Evolutionary conservation across 2,113 vertebrate species (phyloP).

Genomic region (Cricetomys ansorgei): DNA sequence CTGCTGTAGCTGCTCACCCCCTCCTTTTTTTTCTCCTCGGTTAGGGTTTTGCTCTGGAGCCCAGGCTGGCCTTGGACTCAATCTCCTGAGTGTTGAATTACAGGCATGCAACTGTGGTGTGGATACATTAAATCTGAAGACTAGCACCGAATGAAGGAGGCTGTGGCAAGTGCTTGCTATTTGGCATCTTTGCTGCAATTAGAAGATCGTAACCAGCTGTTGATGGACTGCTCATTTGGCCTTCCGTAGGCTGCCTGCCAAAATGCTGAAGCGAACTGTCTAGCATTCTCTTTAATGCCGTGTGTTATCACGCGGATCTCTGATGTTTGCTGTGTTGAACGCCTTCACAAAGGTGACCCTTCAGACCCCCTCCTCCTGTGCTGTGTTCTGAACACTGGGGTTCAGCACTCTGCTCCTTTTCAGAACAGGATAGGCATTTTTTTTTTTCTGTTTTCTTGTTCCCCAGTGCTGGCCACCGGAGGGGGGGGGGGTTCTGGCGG

Average conservation of each 20-base stretch:
- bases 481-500: no score
- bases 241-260: not conserved
- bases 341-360: not conserved
- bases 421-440: not conserved
- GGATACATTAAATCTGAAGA: not conserved
- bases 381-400: not conserved
- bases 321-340: not conserved
- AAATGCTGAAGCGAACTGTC: rapidly evolving
- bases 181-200: not conserved
- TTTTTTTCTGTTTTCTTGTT: not conserved
- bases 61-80: not conserved
- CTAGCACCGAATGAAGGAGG: rapidly evolving
- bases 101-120: not conserved
- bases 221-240: not conserved
- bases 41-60: not conserved
- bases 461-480: not conserved
- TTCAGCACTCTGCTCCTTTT: not conserved
- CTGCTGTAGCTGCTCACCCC: not conserved
- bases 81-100: not conserved
- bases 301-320: not conserved
- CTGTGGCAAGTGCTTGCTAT: not conserved
- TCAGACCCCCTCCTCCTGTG: not conserved
- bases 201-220: rapidly evolving
- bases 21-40: rapidly evolving
- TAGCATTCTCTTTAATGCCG: rapidly evolving